These are phyloP conservation scores for Bovichtus diacanthus DNA, from an alignment of 2,797 vertebrate species.

Conservation along the genomic window DNA sequence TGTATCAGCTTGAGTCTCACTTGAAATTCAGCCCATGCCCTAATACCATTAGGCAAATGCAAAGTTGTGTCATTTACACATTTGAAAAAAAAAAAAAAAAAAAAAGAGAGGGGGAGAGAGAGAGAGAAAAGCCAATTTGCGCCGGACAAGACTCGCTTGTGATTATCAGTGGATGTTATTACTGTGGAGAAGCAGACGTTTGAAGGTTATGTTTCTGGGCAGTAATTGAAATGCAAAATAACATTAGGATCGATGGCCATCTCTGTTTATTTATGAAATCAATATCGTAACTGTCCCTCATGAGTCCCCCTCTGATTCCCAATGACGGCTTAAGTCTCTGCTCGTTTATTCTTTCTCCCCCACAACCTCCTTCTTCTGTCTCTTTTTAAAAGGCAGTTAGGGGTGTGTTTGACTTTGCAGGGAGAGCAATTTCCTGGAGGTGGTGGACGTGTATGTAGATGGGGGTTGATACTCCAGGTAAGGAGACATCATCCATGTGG, in stretches of 20 bases:
- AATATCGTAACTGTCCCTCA: constrained; percentile 92
- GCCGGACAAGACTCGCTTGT: constrained; percentile 74
- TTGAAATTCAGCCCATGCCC: constrained; percentile 79
- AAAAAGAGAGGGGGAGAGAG: constrained; percentile 26
- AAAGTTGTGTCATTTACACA: constrained; percentile 85
- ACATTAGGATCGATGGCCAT: constrained; percentile 93
- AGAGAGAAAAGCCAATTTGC: constrained; percentile 81
- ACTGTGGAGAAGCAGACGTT: constrained; percentile 82
- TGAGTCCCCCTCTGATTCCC: constrained; percentile 83
- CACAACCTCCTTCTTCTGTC: constrained; percentile 71
- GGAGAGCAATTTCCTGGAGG: constrained; percentile 82
- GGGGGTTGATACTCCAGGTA: constrained; percentile 82
- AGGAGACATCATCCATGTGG: constrained; percentile 84
- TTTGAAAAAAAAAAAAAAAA: constrained; percentile 53
- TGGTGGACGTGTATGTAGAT: constrained; percentile 82
- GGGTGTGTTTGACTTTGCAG: constrained; percentile 85
- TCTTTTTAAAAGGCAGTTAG: constrained; percentile 82
- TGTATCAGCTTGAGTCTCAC: constrained; percentile 77
- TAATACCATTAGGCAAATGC: constrained; percentile 84
- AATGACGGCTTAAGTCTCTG: constrained; percentile 83
- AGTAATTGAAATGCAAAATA: constrained; percentile 96
- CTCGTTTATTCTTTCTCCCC: constrained; percentile 73
- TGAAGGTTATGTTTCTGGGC: constrained; percentile 91
- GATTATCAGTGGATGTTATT: constrained; percentile 85
- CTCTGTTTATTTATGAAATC: constrained; percentile 97